phyloP scores from a whole-genome alignment of 2,888 invertebrate genomes.

The Odontocolon sp. region DNA sequence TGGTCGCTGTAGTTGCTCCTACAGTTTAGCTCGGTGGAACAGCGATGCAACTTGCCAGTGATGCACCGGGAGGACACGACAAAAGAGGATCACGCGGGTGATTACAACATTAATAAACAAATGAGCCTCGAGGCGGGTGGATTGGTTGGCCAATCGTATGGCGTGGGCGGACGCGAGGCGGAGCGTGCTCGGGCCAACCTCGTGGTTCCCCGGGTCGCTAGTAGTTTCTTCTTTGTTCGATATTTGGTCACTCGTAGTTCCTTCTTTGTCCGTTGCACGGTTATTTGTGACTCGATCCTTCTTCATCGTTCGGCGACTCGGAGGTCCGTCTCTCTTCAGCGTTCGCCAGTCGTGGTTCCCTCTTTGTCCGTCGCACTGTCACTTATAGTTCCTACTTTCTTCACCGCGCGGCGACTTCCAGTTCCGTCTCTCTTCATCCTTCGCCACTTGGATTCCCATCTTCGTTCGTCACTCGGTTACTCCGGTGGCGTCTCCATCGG shows the following conservation, averaged over 20 bases:
- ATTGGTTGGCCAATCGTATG: slow-evolving; percentile 74
- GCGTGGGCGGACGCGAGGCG: slow-evolving; percentile 78
- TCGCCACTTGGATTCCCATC: neutral
- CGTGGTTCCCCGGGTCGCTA: slow-evolving; percentile 41
- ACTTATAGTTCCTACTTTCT: slow-evolving; percentile 32
- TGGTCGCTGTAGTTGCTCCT: slow-evolving; percentile 7
- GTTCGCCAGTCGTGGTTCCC: neutral
- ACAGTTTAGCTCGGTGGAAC: neutral
- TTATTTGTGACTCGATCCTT: slow-evolving; percentile 17
- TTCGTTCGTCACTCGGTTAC: neutral
- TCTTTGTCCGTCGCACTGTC: slow-evolving; percentile 18
- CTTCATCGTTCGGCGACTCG: slow-evolving; percentile 32
- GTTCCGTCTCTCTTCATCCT: slow-evolving; percentile 22
- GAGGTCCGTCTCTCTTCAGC: slow-evolving; percentile 18
- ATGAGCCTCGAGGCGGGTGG: slow-evolving; percentile 79
- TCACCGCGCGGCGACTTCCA: slow-evolving; percentile 13
- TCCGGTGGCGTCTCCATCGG: no score
- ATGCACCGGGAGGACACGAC: slow-evolving; percentile 71
- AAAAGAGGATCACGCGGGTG: slow-evolving; percentile 79
- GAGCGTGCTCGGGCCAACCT: slow-evolving; percentile 68
- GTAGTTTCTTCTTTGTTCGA: slow-evolving; percentile 31
- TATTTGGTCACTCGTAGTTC: slow-evolving; percentile 7
- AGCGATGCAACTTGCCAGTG: neutral
- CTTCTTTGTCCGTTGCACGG: slow-evolving; percentile 30
- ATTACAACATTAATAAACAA: slow-evolving; percentile 81